Base-by-base conservation (phyloP, 2,113 vertebrate species). In the Cranoglanis bouderius region DNA sequence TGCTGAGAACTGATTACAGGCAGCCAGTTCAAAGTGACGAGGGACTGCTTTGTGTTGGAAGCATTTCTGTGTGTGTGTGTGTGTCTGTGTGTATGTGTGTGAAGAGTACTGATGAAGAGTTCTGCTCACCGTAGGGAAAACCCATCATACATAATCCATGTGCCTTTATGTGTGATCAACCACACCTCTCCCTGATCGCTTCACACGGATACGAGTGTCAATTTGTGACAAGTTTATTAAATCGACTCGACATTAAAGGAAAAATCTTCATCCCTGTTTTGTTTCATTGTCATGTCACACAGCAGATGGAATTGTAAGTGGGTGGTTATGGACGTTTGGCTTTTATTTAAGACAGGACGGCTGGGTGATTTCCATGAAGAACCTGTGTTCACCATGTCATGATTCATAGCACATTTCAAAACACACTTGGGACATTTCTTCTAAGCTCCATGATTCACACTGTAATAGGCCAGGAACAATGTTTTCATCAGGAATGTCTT, bases 21-120 rank as follows among this genome's bases (percentile, higher is more conserved):
- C 46, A 65, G 63, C 21, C 19, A 35, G 75, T 84, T 82, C 75
- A 85, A 81, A 84, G 32, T 0, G 21, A 16, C 32, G 57, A 81
- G 61, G 59, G n/a, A 70, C 59, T 75, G 83, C 75, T 88, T 57
- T 59, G 24, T 82, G 75, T 75, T 77, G 59, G 80, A 77, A 61
- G 26, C 75, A 24, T n/a, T n/a, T n/a, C n/a, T 82, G 74, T 87
- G 72, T 80, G 57, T 59, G 12, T 61, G 38, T 59, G 26, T 43
- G 75, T 80, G 80, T 57, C 53, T 59, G 53, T 32, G 21, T 46
- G 65, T 26, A 38, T 32, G 75, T 29, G 43, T 24, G 46, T 18
- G 24, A 7, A 18, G 82, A 29, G 24, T 32, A 16, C 40, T 46
- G 77, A 89, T 86, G 51, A 86, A 90, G 59, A 86, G 61, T 55